Conservation (phyloP, 92 coral and sea anemone genomes). For the Porites cylindrica region DNA sequence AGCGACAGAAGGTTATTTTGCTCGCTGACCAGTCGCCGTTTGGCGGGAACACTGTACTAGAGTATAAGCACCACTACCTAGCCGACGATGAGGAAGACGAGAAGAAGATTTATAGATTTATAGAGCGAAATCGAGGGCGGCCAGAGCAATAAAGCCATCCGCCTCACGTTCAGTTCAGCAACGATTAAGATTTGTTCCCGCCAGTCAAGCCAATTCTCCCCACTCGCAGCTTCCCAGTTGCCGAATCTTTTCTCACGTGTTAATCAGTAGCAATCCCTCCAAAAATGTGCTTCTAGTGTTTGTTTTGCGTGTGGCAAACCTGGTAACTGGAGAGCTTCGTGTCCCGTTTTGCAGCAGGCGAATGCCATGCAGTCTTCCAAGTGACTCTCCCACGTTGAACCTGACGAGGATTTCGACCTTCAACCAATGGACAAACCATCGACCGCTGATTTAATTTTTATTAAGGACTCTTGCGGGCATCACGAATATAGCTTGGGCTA, state of each 20-base stretch:
- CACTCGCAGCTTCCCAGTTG: not conserved
- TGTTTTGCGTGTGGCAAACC: not conserved
- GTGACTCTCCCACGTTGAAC: not conserved
- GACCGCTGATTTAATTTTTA: no score
- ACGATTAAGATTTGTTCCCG: not conserved
- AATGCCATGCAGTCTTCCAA: not conserved
- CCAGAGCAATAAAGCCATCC: not conserved
- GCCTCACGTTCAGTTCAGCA: not conserved
- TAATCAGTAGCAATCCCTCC: not conserved
- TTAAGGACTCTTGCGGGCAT: constrained; percentile 4
- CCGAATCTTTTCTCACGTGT: not conserved
- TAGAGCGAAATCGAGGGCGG: constrained; percentile 40
- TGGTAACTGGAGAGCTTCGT: not conserved
- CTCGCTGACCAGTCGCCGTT: constrained; percentile 65
- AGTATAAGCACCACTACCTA: not conserved
- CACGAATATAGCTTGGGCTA: not conserved
- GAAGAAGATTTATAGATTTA: constrained; percentile 61
- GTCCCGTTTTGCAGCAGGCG: not conserved
- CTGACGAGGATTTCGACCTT: no score
- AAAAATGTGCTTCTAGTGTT: not conserved
- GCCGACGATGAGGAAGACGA: no score
- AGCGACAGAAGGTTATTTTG: constrained; percentile 56
- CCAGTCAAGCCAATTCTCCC: not conserved
- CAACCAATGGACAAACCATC: no score
- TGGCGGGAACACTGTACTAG: constrained; percentile 60